Evolutionary conservation across 2,888 invertebrate species (phyloP).

Genomic region (Ectemnius continuus): DNA sequence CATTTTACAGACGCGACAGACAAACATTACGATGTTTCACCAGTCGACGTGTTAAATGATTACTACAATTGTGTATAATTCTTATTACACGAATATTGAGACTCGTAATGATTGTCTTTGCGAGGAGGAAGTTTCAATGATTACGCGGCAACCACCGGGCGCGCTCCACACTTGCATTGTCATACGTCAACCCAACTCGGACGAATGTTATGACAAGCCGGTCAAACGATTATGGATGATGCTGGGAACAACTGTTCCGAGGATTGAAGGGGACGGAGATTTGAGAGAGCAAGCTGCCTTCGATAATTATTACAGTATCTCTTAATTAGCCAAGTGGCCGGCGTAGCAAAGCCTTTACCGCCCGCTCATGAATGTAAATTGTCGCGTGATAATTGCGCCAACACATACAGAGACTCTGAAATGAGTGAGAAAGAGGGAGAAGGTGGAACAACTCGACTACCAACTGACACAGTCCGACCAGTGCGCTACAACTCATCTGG

Average conservation of each 20-base stretch:
- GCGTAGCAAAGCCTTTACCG: constrained; percentile 20
- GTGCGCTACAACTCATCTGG: constrained; percentile 34
- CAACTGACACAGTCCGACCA: neutral
- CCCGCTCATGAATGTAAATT: constrained; percentile 31
- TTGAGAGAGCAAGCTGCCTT: neutral
- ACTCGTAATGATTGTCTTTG: too few relatives aligned
- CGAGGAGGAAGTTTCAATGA: too few relatives aligned
- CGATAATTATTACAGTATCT: constrained; percentile 35
- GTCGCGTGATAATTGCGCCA: constrained; percentile 41
- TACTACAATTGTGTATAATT: too few relatives aligned
- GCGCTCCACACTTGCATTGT: neutral
- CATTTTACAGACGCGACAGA: too few relatives aligned
- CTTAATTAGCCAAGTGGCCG: constrained; percentile 39
- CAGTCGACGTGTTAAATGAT: too few relatives aligned
- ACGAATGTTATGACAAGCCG: neutral
- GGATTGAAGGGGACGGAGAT: neutral
- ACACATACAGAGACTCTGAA: constrained; percentile 18
- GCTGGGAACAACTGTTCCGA: neutral
- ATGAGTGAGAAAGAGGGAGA: neutral
- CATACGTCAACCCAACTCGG: neutral
- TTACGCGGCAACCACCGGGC: neutral
- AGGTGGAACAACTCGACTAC: too few relatives aligned
- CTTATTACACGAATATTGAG: too few relatives aligned
- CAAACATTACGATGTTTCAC: too few relatives aligned
- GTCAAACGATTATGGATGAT: constrained; percentile 1